A percentile compares a stretch with the other conserved stretches of the same genome.
These are phyloP conservation scores for Musca domestica DNA, from an alignment of 1,140 invertebrate species.

Conservation along the genomic window DNA sequence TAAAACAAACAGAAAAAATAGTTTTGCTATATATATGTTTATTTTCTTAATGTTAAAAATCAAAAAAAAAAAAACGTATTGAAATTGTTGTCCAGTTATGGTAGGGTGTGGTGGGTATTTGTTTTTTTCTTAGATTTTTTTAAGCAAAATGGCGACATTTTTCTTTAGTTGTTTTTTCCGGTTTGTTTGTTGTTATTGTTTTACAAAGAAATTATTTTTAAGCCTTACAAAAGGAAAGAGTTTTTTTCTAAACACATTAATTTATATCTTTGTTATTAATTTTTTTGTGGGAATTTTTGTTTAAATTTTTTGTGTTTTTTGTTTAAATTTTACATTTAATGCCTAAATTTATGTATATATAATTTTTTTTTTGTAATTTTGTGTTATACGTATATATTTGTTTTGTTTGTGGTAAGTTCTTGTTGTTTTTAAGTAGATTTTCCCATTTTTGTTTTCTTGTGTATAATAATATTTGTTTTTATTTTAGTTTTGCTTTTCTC, in stretches of 20 bases:
- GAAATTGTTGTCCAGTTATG: background rate
- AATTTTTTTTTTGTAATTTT: constrained; percentile 3
- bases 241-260: no score
- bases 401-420: background rate
- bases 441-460: background rate
- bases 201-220: constrained; percentile 26
- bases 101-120: constrained; percentile 1
- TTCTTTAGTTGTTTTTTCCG: constrained; percentile 3
- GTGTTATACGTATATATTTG: constrained; percentile 10
- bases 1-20: constrained; percentile 7
- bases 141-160: constrained; percentile 24
- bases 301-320: constrained; percentile 4
- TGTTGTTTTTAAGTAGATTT: background rate
- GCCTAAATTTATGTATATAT: constrained; percentile 21
- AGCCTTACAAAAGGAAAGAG: background rate
- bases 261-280: background rate
- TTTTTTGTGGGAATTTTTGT: background rate
- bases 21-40: background rate
- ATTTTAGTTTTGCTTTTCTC: background rate
- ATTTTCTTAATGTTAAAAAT: background rate
- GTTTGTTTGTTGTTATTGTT: constrained; percentile 4
- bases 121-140: no score
- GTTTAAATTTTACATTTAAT: constrained; percentile 19
- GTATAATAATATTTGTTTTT: background rate
- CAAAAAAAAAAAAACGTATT: constrained; percentile 1